Evolutionary conservation across 92 coral and sea anemone species (phyloP).

Genomic region (Desmophyllum pertusum): DNA sequence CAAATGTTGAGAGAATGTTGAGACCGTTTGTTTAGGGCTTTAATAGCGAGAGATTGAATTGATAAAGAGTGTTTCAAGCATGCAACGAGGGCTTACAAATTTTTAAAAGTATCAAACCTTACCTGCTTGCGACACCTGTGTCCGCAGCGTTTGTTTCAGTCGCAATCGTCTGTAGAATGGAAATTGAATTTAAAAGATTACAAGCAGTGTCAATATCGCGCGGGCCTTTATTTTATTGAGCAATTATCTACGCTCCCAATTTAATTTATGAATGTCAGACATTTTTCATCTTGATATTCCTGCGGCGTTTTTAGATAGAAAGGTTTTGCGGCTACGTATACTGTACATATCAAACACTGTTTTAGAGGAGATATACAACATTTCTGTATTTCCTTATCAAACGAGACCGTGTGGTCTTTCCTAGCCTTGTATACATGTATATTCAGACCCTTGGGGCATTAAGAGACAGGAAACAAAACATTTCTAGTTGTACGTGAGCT

Average conservation of each 20-base stretch:
- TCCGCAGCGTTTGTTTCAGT: neutral
- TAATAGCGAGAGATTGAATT: neutral
- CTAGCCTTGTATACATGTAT: too few relatives aligned
- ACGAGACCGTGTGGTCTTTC: too few relatives aligned
- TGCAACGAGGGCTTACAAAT: neutral
- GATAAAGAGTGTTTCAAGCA: neutral
- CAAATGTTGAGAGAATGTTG: too few relatives aligned
- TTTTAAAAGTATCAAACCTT: neutral
- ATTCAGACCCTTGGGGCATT: too few relatives aligned
- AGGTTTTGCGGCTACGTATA: too few relatives aligned
- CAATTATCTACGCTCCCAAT: slow-evolving; percentile 11
- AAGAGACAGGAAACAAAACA: too few relatives aligned
- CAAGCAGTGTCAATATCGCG: slow-evolving; percentile 1
- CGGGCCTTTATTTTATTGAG: neutral
- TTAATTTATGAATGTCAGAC: slow-evolving; percentile 17
- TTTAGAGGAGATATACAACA: too few relatives aligned
- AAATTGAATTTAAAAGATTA: neutral
- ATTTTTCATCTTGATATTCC: slow-evolving; percentile 6
- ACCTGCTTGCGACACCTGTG: neutral
- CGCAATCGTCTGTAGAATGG: neutral
- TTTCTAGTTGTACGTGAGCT: too few relatives aligned
- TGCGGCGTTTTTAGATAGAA: neutral
- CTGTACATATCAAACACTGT: too few relatives aligned
- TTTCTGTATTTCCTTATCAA: neutral
- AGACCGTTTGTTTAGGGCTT: too few relatives aligned